Conservation (phyloP, 2,113 vertebrate species). For the Tautogolabrus adspersus region DNA sequence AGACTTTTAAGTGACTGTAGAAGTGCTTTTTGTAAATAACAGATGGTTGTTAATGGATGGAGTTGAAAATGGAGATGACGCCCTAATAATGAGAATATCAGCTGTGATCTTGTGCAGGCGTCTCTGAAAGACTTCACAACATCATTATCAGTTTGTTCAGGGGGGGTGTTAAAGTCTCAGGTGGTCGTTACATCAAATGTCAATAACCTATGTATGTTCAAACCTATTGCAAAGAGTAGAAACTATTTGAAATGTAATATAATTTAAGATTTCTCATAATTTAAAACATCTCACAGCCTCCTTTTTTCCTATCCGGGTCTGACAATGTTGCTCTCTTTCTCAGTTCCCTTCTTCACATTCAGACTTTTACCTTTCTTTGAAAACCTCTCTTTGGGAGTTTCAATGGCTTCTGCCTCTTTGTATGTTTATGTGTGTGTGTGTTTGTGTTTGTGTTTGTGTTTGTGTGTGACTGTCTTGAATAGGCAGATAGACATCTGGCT, state of each 20-base stretch:
- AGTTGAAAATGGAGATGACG: no score
- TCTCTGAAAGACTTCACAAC: neutral
- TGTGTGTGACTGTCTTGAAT: conserved; percentile 44
- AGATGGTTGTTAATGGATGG: no score
- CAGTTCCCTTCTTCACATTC: neutral
- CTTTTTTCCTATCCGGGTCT: neutral
- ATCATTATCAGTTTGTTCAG: neutral
- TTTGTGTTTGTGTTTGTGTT: conserved; percentile 20
- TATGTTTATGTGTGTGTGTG: conserved; percentile 6
- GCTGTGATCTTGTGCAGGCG: no score
- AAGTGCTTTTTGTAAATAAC: no score
- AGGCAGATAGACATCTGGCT: conserved; percentile 72
- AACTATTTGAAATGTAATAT: no score
- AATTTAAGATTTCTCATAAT: neutral
- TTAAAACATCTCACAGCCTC: neutral
- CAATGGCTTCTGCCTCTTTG: neutral
- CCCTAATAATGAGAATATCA: neutral
- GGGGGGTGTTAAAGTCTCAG: neutral
- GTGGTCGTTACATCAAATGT: neutral
- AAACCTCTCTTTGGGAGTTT: conserved; percentile 17
- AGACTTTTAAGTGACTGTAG: no score
- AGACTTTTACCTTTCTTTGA: conserved; percentile 35
- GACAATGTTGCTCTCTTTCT: conserved; percentile 1
- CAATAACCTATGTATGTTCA: no score
- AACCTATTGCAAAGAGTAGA: no score